These are phyloP conservation scores for Malacosoma neustria DNA, from an alignment of 2,888 invertebrate genomes.

Conservation along the genomic window DNA sequence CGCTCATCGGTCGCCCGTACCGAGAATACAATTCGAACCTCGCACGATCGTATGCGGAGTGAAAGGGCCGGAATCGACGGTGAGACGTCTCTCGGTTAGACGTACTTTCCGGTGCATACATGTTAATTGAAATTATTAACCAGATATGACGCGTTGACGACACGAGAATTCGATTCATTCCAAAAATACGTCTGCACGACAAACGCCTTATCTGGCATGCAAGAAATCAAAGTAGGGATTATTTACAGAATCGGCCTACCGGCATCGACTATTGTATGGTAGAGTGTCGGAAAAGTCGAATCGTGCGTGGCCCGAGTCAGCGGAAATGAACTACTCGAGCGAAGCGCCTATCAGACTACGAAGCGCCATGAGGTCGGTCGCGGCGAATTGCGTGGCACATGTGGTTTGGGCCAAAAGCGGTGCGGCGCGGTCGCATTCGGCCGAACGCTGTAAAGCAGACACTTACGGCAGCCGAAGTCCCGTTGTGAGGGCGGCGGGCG, in stretches of 20 bases:
- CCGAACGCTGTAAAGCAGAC: slow-evolving; percentile 27
- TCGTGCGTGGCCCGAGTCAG: slow-evolving; percentile 9
- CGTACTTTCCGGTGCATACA: background rate
- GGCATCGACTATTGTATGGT: background rate
- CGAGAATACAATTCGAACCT: background rate
- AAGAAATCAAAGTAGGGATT: slow-evolving; percentile 7
- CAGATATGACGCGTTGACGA: too few species aligned
- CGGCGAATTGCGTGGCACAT: slow-evolving; percentile 56
- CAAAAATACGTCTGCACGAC: background rate
- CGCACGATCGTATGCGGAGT: background rate
- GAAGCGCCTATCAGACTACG: slow-evolving; percentile 11
- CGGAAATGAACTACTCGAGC: slow-evolving; percentile 8
- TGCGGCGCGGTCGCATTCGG: slow-evolving; percentile 36
- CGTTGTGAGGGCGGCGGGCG: slow-evolving; percentile 89
- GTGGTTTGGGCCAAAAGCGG: slow-evolving; percentile 42
- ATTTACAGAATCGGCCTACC: slow-evolving; percentile 22
- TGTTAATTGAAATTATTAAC: too few species aligned
- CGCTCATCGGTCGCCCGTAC: slow-evolving; percentile 1
- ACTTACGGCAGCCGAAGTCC: slow-evolving; percentile 89
- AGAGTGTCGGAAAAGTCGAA: background rate
- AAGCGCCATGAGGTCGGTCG: slow-evolving; percentile 8
- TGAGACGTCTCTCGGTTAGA: background rate
- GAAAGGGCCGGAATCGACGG: slow-evolving; percentile 1
- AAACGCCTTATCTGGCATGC: slow-evolving; percentile 2
- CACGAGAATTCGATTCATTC: too few species aligned